These are phyloP conservation scores for Paradisaea rubra DNA, from an alignment of 2,113 vertebrate genomes.

Conservation along the genomic window DNA sequence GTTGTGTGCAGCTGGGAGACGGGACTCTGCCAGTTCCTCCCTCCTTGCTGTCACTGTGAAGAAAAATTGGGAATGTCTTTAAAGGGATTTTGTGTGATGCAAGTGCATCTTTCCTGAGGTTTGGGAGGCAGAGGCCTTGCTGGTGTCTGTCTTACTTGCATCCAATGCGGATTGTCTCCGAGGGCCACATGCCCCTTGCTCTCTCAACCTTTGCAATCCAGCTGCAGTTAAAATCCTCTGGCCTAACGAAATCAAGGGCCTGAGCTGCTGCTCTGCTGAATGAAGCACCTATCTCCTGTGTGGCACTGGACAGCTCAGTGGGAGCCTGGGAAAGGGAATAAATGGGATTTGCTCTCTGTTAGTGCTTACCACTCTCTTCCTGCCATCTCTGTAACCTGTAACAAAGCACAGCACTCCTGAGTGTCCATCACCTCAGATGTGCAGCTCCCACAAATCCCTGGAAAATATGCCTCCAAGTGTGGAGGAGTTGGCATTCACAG, in stretches of 20 bases:
- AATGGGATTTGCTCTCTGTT: background rate
- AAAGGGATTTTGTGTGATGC: background rate
- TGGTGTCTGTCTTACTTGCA: background rate
- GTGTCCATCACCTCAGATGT: background rate
- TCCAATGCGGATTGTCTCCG: rapidly evolving
- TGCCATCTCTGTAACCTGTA: background rate
- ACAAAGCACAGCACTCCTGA: background rate
- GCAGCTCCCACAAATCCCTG: background rate
- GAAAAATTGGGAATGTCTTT: background rate
- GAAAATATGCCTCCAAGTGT: background rate
- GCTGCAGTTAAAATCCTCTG: background rate
- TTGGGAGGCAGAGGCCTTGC: background rate
- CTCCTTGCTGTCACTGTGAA: background rate
- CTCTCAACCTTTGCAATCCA: background rate
- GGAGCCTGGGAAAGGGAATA: background rate
- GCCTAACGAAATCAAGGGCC: background rate
- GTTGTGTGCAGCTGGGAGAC: background rate
- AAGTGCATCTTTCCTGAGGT: background rate
- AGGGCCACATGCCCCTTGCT: background rate
- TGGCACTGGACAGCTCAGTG: background rate
- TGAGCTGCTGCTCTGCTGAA: background rate
- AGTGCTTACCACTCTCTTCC: background rate
- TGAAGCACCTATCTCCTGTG: background rate
- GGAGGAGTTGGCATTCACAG: background rate
- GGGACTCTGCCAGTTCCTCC: background rate